Evolutionary conservation across 2,888 invertebrate genomes (phyloP).

Genomic region (Operophtera brumata): DNA sequence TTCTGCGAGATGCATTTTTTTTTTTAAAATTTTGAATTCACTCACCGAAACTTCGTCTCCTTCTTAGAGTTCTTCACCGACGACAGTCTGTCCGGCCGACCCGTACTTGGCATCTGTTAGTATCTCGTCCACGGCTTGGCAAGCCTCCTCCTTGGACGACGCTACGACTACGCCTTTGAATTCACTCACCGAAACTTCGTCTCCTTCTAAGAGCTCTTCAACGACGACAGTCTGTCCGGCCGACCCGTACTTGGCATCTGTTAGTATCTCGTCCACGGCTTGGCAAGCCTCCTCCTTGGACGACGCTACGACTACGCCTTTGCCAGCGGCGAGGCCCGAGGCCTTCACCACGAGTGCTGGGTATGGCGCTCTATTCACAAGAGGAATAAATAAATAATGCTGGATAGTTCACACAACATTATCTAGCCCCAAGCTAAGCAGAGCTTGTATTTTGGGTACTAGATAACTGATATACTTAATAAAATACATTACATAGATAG

Average conservation of each 20-base stretch:
- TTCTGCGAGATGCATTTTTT: too few species aligned
- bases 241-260: conserved; percentile 87
- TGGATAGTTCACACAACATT: too few species aligned
- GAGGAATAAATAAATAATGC: background rate
- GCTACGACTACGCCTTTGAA: conserved; percentile 80
- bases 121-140: conserved; percentile 90
- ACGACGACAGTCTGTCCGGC: conserved; percentile 93
- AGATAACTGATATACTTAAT: too few species aligned
- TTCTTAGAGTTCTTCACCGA: conserved; percentile 93
- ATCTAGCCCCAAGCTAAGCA: too few species aligned
- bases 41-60: conserved; percentile 97
- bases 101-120: conserved; percentile 90
- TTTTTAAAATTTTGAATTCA: conserved; percentile 27
- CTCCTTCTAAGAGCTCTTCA: conserved; percentile 94
- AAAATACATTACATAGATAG: too few species aligned
- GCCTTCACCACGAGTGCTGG: conserved; percentile 96
- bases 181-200: conserved; percentile 92
- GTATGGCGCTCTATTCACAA: conserved; percentile 83
- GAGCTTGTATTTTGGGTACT: too few species aligned
- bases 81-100: conserved; percentile 89
- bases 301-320: conserved; percentile 95
- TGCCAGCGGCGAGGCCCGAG: conserved; percentile 97
- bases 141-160: conserved; percentile 87
- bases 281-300: conserved; percentile 88
- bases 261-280: conserved; percentile 92